phyloP scores from a whole-genome alignment of 2,797 vertebrate genomes.

The Poecilia wingei region DNA sequence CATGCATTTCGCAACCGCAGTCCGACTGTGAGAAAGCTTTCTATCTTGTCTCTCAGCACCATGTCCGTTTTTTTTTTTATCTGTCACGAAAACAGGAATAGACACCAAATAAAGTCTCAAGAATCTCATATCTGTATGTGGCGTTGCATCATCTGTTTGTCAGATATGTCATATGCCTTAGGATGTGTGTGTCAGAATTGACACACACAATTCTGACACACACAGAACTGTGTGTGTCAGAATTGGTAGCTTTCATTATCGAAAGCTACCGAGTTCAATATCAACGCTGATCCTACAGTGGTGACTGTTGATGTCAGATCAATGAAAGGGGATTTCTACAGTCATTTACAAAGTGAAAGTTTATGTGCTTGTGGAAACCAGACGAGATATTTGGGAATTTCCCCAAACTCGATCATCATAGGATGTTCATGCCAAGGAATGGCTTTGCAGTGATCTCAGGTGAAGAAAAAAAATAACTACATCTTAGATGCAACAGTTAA shows the following conservation, averaged over 20 bases:
- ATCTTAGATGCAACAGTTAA: background rate
- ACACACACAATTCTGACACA: too few species aligned
- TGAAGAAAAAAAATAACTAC: background rate
- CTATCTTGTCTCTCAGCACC: conserved; percentile 37
- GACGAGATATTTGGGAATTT: background rate
- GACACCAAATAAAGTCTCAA: background rate
- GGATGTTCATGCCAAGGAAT: background rate
- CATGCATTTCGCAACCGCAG: conserved; percentile 45
- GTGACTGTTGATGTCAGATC: background rate
- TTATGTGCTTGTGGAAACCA: background rate
- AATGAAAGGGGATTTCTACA: background rate
- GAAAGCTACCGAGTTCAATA: background rate
- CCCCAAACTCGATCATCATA: background rate
- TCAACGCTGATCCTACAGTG: background rate
- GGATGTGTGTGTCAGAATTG: background rate
- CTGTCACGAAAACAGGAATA: conserved; percentile 15
- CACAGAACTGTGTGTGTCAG: background rate
- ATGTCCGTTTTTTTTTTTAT: conserved; percentile 11
- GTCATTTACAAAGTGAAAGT: background rate
- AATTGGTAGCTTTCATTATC: background rate
- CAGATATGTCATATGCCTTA: background rate
- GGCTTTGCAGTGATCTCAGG: background rate
- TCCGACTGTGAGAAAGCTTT: conserved; percentile 28
- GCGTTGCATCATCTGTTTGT: background rate
- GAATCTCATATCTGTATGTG: background rate